phyloP scores from a whole-genome alignment of 2,888 invertebrate genomes.

The Scaptodrosophila latifasciaeformis region DNA sequence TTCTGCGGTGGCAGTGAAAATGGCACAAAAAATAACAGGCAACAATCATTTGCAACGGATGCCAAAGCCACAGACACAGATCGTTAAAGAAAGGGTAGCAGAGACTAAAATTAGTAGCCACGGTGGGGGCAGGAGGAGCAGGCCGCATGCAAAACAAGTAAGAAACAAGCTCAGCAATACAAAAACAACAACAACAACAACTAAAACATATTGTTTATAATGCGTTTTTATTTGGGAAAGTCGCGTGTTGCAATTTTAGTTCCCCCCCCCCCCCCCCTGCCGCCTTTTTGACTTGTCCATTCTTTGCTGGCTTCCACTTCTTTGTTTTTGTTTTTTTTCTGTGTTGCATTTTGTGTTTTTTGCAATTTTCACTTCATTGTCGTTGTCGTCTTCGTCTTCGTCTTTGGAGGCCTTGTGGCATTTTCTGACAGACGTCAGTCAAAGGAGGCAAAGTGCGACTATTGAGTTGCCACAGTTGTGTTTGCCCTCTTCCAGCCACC shows the following conservation, averaged over 20 bases:
- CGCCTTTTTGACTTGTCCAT: slow-evolving; percentile 13
- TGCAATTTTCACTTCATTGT: slow-evolving; percentile 66
- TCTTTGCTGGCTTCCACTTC: slow-evolving; percentile 1
- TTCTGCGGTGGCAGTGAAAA: slow-evolving; percentile 59
- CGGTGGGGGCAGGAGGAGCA: too few species aligned
- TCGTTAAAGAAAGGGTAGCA: too few species aligned
- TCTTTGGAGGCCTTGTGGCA: slow-evolving; percentile 44
- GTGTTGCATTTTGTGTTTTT: slow-evolving; percentile 30
- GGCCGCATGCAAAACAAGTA: slow-evolving; percentile 59
- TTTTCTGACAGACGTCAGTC: slow-evolving; percentile 66
- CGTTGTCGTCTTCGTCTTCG: not conserved
- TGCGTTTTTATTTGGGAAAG: slow-evolving; percentile 66
- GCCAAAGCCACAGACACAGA: not conserved
- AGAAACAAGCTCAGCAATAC: slow-evolving; percentile 34
- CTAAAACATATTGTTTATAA: slow-evolving; percentile 58
- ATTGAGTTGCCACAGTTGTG: not conserved
- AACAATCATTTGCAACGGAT: slow-evolving; percentile 30
- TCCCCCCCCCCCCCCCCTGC: not conserved
- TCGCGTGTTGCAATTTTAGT: slow-evolving; percentile 57
- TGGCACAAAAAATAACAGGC: slow-evolving; percentile 48
- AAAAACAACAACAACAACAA: slow-evolving; percentile 24
- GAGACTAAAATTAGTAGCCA: too few species aligned
- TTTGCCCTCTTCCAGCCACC: not conserved
- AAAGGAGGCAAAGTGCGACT: slow-evolving; percentile 32
- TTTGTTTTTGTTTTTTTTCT: slow-evolving; percentile 34